Evolutionary conservation across 2,113 vertebrate genomes (phyloP), one percentile per base, ranked within the genome.

Genomic region (Podarcis muralis): DNA sequence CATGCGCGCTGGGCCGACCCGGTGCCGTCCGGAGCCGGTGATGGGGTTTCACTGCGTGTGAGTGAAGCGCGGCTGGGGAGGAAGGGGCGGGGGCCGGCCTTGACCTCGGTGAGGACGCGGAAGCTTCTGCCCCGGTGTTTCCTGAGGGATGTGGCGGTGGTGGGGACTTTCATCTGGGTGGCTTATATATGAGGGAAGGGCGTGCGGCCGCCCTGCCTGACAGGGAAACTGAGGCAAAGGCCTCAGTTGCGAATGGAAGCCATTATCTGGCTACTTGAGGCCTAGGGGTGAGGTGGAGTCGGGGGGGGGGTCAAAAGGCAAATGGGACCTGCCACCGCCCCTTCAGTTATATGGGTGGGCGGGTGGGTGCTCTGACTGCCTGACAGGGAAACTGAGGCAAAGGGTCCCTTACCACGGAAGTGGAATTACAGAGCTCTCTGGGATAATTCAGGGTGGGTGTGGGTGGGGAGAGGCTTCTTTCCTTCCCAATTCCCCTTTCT

Each of bases 11-110:
- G 6, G 13, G 12, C 5, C 9, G 43, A 3, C 23, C 32, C 72
- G 81, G 1, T 1, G 1, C 30, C 1, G 13, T 32, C 23, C 57
- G n/a, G 1, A 5, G 25, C 0, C 23, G 83, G 88, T 30, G 4
- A 84, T 93, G 94, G 88, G 91, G 2, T 93, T 93, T 65, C 69
- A 32, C 5, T 2, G 11, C 48, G 48, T 43, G 92, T 93, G 3
- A 89, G 93, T 2, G 25, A 1, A 53, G 0, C 25, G 75, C 7
- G 5, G 18, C 13, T 4, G 16, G 35, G n/a, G 62, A 16, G 3
- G 2, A 3, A 27, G 1, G 35, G 30, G 13, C 48, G 0, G 6
- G 0, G 37, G 6, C 30, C 4, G 40, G 23, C 9, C 79, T 32
- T 30, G 8, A 59, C 7, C 16, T 2, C 48, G 77, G 1, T 62